Percentiles rank a stretch among this genome's conserved stretches.
phyloP scores from a whole-genome alignment of 1,140 invertebrate species.

The Aphis gossypii region DNA sequence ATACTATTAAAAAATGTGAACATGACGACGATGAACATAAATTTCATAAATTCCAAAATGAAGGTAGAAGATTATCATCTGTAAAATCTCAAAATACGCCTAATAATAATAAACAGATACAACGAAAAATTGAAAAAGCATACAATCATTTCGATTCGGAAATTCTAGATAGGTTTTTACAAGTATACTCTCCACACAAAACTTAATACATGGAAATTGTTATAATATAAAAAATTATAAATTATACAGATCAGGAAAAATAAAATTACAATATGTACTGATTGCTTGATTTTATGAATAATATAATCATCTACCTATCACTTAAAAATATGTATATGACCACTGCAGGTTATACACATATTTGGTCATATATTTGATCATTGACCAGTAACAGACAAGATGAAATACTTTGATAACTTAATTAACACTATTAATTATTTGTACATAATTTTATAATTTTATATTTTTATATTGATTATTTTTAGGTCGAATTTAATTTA shows the following conservation, averaged over 20 bases:
- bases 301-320: neutral
- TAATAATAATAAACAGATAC: neutral
- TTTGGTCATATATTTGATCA: no score
- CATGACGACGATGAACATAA: neutral
- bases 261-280: neutral
- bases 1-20: neutral
- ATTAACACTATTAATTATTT: neutral
- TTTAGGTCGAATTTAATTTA: neutral
- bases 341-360: no score
- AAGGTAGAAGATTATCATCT: neutral
- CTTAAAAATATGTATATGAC: neutral
- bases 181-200: neutral
- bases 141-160: conserved; percentile 15
- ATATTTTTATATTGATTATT: neutral
- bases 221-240: neutral
- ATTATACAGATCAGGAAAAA: neutral
- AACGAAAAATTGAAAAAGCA: neutral
- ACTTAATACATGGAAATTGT: neutral
- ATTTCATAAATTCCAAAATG: neutral
- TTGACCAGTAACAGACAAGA: neutral
- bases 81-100: neutral
- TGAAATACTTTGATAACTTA: neutral
- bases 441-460: neutral
- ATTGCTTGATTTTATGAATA: neutral
- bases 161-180: conserved; percentile 18